A percentile compares a stretch with the other conserved stretches of the same genome.
These are phyloP conservation scores for Parazoanthus swiftii DNA, from an alignment of 92 coral and sea anemone species.

Conservation along the genomic window DNA sequence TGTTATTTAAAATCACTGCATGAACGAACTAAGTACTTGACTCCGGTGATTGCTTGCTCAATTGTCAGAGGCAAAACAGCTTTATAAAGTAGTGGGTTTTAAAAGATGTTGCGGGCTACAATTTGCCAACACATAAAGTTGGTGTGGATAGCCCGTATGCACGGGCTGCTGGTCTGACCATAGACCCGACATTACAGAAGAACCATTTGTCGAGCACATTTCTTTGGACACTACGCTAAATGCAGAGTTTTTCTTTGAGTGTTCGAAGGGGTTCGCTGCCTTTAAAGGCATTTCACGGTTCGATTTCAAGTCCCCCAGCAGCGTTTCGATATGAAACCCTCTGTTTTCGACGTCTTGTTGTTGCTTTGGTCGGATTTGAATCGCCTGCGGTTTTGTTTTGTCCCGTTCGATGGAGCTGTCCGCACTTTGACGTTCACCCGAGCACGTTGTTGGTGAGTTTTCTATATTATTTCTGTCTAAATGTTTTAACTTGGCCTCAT, in stretches of 20 bases:
- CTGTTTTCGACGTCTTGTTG: conserved; percentile 3
- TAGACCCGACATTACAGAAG: background rate
- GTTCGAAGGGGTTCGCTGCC: background rate
- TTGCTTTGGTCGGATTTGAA: background rate
- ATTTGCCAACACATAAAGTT: conserved; percentile 7
- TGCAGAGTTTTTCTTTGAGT: conserved; percentile 26
- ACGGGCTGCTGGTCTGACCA: background rate
- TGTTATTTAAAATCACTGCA: background rate
- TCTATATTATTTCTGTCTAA: background rate
- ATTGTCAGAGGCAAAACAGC: background rate
- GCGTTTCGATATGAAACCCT: conserved; percentile 38
- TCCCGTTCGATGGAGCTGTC: background rate
- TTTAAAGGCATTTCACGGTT: conserved; percentile 5
- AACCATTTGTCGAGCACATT: background rate
- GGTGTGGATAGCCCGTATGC: background rate
- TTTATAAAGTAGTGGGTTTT: background rate
- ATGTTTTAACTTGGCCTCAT: background rate
- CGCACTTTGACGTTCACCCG: background rate
- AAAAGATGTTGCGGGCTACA: background rate
- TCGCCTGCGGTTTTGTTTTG: background rate
- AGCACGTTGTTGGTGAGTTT: background rate
- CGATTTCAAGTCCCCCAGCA: conserved; percentile 28
- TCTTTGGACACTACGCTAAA: conserved; percentile 25
- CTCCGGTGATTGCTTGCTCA: background rate
- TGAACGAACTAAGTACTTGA: background rate